Evolutionary conservation across 2,888 invertebrate species (phyloP).

Genomic region (Idaea biselata): DNA sequence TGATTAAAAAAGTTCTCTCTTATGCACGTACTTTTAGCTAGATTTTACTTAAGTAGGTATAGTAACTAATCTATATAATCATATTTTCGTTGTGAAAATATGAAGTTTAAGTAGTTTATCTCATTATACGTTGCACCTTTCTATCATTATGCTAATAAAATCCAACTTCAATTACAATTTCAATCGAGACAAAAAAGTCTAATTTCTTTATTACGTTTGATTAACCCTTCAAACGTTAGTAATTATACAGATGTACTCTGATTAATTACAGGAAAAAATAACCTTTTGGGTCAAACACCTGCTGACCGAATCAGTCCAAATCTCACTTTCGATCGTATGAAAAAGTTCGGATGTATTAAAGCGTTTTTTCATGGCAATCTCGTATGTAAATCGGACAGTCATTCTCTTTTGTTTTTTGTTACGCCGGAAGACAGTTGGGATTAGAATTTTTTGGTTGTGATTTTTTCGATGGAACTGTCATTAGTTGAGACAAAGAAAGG

Average conservation of each 20-base stretch:
- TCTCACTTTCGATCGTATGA: constrained; percentile 67
- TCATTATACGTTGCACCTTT: not conserved
- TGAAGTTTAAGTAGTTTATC: too few relatives aligned
- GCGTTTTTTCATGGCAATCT: constrained; percentile 56
- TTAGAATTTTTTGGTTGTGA: constrained; percentile 44
- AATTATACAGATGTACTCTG: constrained; percentile 76
- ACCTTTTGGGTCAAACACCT: constrained; percentile 58
- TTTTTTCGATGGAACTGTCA: constrained; percentile 37
- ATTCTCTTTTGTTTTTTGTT: constrained; percentile 58
- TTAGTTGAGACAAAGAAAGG: constrained; percentile 31
- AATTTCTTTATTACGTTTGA: constrained; percentile 80
- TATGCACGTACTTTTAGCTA: too few relatives aligned
- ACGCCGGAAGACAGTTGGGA: constrained; percentile 60
- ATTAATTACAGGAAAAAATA: constrained; percentile 75
- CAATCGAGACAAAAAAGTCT: constrained; percentile 37
- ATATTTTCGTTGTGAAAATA: too few relatives aligned
- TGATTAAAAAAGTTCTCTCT: too few relatives aligned
- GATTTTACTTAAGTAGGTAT: too few relatives aligned
- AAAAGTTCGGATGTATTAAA: constrained; percentile 37
- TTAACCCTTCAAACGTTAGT: constrained; percentile 72
- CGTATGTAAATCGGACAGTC: constrained; percentile 74
- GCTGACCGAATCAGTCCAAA: constrained; percentile 41
- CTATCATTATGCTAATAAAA: not conserved
- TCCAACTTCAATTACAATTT: constrained; percentile 21
- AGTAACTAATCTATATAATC: too few relatives aligned